Evolutionary conservation across 2,888 invertebrate genomes (phyloP), one percentile per base, ranked within the genome.

Genomic region (Papilio protenor): DNA sequence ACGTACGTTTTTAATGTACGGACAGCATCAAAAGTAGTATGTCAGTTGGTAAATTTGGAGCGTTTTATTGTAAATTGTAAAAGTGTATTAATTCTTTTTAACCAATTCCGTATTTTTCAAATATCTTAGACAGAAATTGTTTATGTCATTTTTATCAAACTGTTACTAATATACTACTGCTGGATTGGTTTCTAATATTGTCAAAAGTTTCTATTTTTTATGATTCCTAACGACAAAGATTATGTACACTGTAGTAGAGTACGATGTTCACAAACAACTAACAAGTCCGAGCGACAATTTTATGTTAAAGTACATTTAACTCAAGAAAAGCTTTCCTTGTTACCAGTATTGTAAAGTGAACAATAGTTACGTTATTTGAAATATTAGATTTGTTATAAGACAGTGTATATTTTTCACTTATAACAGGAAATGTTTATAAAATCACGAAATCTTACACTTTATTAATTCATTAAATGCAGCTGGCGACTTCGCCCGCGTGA

Each of bases 291-390:
- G 3, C 21, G 21, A 59, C 21, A 59, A 23, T 59, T 59, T 59
- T 59, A 59, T 59, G 23, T 59, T 59, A 12, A 12, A 59, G 57
- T 59, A 59, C 57, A 59, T 21, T 59, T 59, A 21, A 59, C 57
- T 59, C 57, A 59, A 23, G 57, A 55, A n/a, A 55, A 55, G 55
- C n/a, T 55, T 55, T 55, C 55, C n/a, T n/a, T 55, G 55, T 55
- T 55, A 55, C 6, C 21, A 10, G 55, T 55, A 55, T 55, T 55
- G n/a, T 55, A 55, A 55, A 55, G 55, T 55, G 55, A 18, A 55
- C 55, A 55, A 55, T 55, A 11, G 10, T 55, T n/a, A 10, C 10
- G n/a, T 55, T n/a, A 6, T 55, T 10, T 55, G 21, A 40, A 40
- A 40, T 40, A 8, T 40, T 55, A 55, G 10, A 10, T 55, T 21